Percentiles rank a stretch among this genome's conserved stretches.
Evolutionary conservation across 2,113 vertebrate species (phyloP).

Genomic region (Callorhinus ursinus): DNA sequence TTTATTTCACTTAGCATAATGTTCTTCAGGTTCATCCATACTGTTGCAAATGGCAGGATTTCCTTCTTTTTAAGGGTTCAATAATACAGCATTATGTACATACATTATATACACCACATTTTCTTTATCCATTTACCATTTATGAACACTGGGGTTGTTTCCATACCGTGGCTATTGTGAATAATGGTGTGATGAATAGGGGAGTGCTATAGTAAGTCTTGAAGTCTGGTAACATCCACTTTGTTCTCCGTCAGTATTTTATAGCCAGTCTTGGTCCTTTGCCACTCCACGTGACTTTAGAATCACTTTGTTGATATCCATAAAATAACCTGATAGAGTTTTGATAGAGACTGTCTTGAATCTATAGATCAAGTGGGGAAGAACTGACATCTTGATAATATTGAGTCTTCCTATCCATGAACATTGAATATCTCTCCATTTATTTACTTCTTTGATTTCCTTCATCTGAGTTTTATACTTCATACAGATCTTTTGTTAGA

Average conservation of each 20-base stretch:
- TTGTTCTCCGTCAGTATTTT: neutral
- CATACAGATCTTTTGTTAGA: neutral
- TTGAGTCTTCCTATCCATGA: neutral
- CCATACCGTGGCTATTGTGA: neutral
- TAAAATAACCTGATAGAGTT: neutral
- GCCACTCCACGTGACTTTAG: neutral
- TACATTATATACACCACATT: neutral
- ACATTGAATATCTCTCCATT: neutral
- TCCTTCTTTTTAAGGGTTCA: neutral
- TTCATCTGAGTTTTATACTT: neutral
- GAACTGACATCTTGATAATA: neutral
- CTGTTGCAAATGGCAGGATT: neutral
- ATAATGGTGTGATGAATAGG: neutral
- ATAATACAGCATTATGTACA: neutral
- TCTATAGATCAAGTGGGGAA: neutral
- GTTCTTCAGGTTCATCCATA: neutral
- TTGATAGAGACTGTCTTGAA: neutral
- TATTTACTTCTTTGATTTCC: neutral
- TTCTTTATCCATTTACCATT: neutral
- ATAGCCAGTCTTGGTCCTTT: neutral
- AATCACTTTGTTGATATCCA: neutral
- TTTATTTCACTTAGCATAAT: neutral
- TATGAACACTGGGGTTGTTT: neutral
- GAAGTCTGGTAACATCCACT: neutral
- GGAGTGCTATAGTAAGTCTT: neutral